Conservation (phyloP, 2,113 vertebrate genomes). For the Macrotis lagotis region DNA sequence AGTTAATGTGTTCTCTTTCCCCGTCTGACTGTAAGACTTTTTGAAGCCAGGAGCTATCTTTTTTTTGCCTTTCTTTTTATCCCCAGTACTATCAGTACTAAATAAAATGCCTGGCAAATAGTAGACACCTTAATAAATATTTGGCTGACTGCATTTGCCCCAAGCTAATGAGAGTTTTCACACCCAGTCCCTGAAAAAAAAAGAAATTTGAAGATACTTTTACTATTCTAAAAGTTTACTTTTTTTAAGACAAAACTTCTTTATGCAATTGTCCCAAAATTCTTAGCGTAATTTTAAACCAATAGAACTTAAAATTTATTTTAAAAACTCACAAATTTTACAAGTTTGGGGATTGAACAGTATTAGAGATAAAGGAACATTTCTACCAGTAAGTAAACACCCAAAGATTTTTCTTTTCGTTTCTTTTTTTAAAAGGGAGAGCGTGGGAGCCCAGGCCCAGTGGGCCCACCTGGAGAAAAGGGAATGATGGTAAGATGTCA, state of each 20-base stretch:
- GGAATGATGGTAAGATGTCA: conserved; percentile 89
- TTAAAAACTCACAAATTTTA: background rate
- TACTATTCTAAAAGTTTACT: conserved; percentile 3
- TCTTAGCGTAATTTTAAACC: background rate
- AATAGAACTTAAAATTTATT: background rate
- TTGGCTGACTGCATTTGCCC: background rate
- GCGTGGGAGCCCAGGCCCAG: conserved; percentile 91
- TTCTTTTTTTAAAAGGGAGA: conserved; percentile 89
- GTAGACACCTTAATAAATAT: background rate
- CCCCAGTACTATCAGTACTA: background rate
- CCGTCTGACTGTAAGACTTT: background rate
- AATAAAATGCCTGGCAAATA: no score
- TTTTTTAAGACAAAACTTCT: conserved; percentile 6
- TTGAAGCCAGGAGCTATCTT: background rate
- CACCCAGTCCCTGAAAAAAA: conserved; percentile 15
- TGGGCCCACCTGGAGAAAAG: conserved; percentile 93
- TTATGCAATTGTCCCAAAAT: background rate
- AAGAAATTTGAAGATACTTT: background rate
- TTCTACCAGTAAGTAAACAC: conserved; percentile 6
- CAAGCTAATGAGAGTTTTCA: conserved; percentile 26
- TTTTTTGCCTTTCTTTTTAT: background rate
- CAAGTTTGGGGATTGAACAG: background rate
- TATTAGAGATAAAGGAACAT: background rate
- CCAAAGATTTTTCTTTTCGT: conserved; percentile 25
- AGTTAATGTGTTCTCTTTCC: background rate